These are phyloP conservation scores for Pterocles burchelli DNA, from an alignment of 2,113 vertebrate genomes.

Conservation along the genomic window DNA sequence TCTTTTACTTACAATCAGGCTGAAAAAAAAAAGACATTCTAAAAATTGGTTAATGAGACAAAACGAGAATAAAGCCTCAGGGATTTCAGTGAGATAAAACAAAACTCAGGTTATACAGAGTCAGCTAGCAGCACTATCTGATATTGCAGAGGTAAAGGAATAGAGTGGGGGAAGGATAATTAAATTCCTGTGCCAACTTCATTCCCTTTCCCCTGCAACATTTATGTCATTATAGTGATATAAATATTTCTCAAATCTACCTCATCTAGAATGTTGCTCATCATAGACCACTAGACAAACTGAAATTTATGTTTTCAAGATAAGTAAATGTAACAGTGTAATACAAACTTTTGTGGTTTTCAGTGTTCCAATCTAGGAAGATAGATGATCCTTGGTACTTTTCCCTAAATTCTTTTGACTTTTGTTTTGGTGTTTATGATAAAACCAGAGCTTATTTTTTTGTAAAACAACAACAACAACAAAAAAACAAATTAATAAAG, in stretches of 20 bases:
- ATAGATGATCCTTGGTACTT: background rate
- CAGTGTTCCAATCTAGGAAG: background rate
- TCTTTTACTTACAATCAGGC: background rate
- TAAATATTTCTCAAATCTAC: conserved; percentile 21
- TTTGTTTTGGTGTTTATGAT: background rate
- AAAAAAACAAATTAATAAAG: background rate
- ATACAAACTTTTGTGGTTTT: background rate
- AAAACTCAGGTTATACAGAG: conserved; percentile 21
- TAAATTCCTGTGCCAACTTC: background rate
- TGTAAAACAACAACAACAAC: background rate
- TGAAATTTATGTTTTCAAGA: background rate
- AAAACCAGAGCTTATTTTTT: background rate
- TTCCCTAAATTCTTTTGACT: background rate
- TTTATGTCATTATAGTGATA: background rate
- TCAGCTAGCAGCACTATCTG: background rate
- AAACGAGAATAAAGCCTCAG: conserved; percentile 18
- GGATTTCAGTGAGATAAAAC: conserved; percentile 7
- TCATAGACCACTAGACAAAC: background rate
- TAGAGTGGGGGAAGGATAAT: background rate
- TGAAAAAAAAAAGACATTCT: background rate
- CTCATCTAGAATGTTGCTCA: conserved; percentile 22
- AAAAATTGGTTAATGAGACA: background rate
- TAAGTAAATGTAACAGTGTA: background rate
- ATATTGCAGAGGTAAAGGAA: background rate
- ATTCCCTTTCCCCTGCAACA: background rate